Evolutionary conservation across 2,113 vertebrate species (phyloP).

Genomic region (Morone saxatilis): DNA sequence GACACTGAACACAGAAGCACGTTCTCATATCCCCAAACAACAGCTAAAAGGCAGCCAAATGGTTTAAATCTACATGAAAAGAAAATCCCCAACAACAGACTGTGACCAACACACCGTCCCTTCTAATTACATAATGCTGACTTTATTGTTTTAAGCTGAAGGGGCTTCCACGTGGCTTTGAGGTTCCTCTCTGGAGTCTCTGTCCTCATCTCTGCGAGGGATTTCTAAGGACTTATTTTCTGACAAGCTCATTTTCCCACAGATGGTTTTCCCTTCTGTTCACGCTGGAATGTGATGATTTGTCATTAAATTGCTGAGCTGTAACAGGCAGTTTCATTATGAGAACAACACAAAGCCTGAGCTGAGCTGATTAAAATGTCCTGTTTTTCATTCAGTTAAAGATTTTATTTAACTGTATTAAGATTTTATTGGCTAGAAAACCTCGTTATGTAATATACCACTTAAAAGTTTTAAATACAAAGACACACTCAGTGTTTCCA

Average conservation of each 20-base stretch:
- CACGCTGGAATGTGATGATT: conserved; percentile 56
- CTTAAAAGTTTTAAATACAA: background rate
- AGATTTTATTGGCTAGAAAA: conserved; percentile 19
- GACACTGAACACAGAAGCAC: background rate
- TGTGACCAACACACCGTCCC: conserved; percentile 1
- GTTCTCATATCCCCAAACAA: conserved; percentile 7
- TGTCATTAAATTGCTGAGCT: conserved; percentile 51
- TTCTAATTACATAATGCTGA: conserved; percentile 36
- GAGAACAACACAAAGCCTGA: conserved; percentile 8
- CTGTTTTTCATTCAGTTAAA: conserved; percentile 3
- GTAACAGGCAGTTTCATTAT: conserved; percentile 28
- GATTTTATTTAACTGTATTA: background rate
- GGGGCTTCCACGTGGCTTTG: conserved; percentile 28
- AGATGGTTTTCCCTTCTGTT: conserved; percentile 52
- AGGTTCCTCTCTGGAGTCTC: conserved; percentile 11
- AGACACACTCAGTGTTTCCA: conserved; percentile 4
- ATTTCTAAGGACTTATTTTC: conserved; percentile 5
- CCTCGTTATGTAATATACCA: background rate
- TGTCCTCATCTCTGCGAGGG: conserved; percentile 23
- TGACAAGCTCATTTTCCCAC: conserved; percentile 43
- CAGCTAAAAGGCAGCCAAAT: conserved; percentile 3
- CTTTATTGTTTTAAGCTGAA: conserved; percentile 30
- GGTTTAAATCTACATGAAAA: background rate
- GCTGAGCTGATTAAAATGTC: background rate
- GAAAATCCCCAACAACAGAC: background rate